phyloP scores from a whole-genome alignment of 2,113 vertebrate species.

The Sylvietta virens region DNA sequence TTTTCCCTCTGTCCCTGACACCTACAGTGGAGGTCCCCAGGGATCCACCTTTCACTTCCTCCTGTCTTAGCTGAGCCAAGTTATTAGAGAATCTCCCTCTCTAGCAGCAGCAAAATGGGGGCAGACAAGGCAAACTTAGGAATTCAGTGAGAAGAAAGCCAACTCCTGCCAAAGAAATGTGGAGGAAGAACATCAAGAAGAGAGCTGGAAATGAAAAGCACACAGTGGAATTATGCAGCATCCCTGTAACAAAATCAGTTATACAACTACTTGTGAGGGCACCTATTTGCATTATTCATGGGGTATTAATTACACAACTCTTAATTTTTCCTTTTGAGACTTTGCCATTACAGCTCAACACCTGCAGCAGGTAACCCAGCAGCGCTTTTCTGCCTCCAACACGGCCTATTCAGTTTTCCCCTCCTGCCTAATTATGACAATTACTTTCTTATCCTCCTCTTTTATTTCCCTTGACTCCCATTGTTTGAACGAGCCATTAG shows the following conservation, averaged over 20 bases:
- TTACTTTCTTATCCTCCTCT: conserved; percentile 14
- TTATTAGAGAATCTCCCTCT: not conserved
- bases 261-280: conserved; percentile 17
- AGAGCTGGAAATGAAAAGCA: not conserved
- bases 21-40: not conserved
- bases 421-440: conserved; percentile 40
- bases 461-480: not conserved
- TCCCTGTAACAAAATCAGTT: conserved; percentile 13
- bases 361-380: conserved; percentile 11
- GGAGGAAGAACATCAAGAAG: not conserved
- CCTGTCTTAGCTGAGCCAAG: not conserved
- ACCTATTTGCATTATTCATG: conserved; percentile 41
- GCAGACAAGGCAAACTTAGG: rapidly evolving
- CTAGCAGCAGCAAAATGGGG: not conserved
- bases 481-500: not conserved
- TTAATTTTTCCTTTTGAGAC: not conserved
- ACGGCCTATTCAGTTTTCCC: not conserved
- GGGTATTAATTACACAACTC: conserved; percentile 8
- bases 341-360: conserved; percentile 9
- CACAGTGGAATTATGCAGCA: not conserved
- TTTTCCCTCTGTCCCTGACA: not conserved
- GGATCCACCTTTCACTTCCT: not conserved
- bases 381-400: not conserved
- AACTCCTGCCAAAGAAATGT: not conserved
- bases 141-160: not conserved